phyloP scores from a whole-genome alignment of 2,797 vertebrate genomes.

The Microhierax caerulescens region DNA sequence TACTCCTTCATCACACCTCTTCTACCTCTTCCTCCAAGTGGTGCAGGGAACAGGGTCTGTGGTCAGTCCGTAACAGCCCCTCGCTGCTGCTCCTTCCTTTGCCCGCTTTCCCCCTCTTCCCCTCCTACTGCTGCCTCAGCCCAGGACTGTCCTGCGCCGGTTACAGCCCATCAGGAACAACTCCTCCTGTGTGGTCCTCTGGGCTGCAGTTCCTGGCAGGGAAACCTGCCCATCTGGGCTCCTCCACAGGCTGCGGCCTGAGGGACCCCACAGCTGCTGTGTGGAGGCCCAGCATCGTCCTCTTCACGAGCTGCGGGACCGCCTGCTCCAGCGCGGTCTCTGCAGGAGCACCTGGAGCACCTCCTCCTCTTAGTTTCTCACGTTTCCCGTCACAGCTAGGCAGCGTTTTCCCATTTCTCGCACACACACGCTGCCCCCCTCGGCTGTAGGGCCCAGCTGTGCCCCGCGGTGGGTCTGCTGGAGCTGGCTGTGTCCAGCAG shows the following conservation, averaged over 20 bases:
- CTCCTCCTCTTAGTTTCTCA: background rate
- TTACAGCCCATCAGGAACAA: background rate
- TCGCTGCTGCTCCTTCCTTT: background rate
- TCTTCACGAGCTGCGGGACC: too few species aligned
- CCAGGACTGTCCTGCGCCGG: fast-evolving
- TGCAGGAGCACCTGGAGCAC: background rate
- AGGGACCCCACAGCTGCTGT: background rate
- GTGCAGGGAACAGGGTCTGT: background rate
- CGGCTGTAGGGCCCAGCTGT: background rate
- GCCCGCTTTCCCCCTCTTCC: background rate
- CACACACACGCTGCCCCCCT: too few species aligned
- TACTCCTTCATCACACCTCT: fast-evolving
- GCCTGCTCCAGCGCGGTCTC: fast-evolving
- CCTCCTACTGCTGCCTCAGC: background rate
- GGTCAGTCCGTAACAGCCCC: fast-evolving
- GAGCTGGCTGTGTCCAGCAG: fast-evolving
- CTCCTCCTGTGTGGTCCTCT: background rate
- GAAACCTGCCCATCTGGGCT: background rate
- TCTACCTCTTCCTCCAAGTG: too few species aligned
- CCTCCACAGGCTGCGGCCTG: background rate
- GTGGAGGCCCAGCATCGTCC: too few species aligned
- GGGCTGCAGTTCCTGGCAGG: background rate
- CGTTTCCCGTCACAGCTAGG: fast-evolving
- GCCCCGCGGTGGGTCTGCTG: too few species aligned
- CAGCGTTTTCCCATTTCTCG: fast-evolving